Evolutionary conservation across 2,113 vertebrate genomes (phyloP), one percentile per base, ranked within the genome.

Genomic region (Talpa occidentalis): DNA sequence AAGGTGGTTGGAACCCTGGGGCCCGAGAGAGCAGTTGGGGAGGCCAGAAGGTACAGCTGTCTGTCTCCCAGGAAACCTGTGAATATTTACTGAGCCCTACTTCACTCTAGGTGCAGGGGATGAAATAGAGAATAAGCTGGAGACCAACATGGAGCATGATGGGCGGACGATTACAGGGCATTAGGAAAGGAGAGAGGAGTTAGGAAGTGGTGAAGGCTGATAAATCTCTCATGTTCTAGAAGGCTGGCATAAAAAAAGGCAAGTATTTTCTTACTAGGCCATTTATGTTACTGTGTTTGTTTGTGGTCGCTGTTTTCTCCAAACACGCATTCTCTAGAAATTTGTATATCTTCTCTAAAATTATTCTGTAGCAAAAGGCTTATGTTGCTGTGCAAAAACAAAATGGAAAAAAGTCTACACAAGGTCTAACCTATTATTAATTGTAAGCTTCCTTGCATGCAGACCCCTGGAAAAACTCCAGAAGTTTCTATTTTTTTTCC

Each of bases 381-480:
- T 67, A 40, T 49, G 28, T 64, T 22, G 14, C 8, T 59, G 19
- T n/a, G 42, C 17, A 83, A 62, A 77, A 56, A 62, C 8, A 30
- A 80, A 69, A 85, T 14, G 26, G 42, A 88, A 84, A 12, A 5
- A 76, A 60, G 19, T 42, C 37, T 96, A 72, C 12, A 17, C 1
- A 4, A 62, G 30, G 0, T 0, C 19, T 56, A 72, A 3, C 24
- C 2, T 1, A 54, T 28, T 52, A 40, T n/a, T 73, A 44, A 7
- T 74, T 92, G 83, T 73, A 77, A 0, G 54, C n/a, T 26, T 88
- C 30, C 74, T 66, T 54, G 1, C 37, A 66, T 8, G 16, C 10
- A 49, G 12, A 16, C 30, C 32, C 12, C 1, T 67, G 6, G 64
- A 86, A 88, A 60, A 83, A 72, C 28, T 85, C 3, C 17, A 15